phyloP scores from a whole-genome alignment of 2,888 invertebrate genomes.

The Heteromurus nitidus region DNA sequence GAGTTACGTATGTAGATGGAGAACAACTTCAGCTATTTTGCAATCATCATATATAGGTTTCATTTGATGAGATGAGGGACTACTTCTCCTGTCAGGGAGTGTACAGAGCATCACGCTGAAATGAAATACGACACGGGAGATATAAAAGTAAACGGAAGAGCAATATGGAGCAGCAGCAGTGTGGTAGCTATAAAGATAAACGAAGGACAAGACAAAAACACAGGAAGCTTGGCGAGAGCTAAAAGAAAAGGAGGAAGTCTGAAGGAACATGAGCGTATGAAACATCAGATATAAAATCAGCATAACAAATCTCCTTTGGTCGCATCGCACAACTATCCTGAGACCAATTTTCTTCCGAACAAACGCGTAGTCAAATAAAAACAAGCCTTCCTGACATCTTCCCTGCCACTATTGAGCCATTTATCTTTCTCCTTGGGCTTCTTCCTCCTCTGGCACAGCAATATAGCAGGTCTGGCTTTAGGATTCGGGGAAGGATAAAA shows the following conservation, averaged over 20 bases:
- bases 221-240: slow-evolving; percentile 2
- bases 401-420: slow-evolving; percentile 56
- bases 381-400: slow-evolving; percentile 63
- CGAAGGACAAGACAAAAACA: slow-evolving; percentile 36
- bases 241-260: slow-evolving; percentile 5
- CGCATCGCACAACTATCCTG: slow-evolving; percentile 55
- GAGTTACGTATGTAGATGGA: neutral
- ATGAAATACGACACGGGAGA: slow-evolving; percentile 47
- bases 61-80: slow-evolving; percentile 67
- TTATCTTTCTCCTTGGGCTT: slow-evolving; percentile 49
- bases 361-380: slow-evolving; percentile 66
- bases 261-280: slow-evolving; percentile 33
- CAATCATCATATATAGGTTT: slow-evolving; percentile 61
- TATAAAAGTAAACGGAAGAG: slow-evolving; percentile 5
- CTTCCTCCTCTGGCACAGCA: slow-evolving; percentile 29
- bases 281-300: slow-evolving; percentile 66
- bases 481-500: slow-evolving; percentile 2
- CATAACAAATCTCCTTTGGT: slow-evolving; percentile 67
- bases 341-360: slow-evolving; percentile 64
- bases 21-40: slow-evolving; percentile 40
- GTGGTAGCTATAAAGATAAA: slow-evolving; percentile 34
- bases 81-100: slow-evolving; percentile 54
- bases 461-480: slow-evolving; percentile 29
- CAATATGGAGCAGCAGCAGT: neutral
- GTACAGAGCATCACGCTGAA: slow-evolving; percentile 46